Base-by-base conservation (phyloP, 2,888 invertebrate genomes). In the Molorchus minor region DNA sequence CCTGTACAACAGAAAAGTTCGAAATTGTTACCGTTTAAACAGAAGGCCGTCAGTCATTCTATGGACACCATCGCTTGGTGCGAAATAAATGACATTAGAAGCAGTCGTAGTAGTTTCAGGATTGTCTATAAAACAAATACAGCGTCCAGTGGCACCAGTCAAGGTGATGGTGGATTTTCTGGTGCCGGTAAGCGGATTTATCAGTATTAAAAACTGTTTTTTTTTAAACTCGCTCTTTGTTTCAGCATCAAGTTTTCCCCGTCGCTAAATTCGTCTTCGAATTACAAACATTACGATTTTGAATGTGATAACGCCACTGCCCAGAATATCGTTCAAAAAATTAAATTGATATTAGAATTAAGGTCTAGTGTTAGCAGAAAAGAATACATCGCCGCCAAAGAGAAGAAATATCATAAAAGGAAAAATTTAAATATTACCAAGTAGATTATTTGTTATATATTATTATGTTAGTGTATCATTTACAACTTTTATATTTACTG, bases 51-150 rank as follows among this genome's bases (percentile, higher is more conserved):
- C 49, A 89, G 91, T 61, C 92, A 93, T 80, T 90, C 90, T 67
- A 94, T 95, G 76, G 95, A 96, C 77, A 86, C 87, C 16, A 88
- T 96, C 57, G 96, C 93, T 0, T 91, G 90, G 83, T 96, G 96
- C 78, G 94, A 94, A 77, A 82, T 93, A 61, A 82, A 88, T 12
- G 94, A 94, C 73, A 85, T 86, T n/a, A 90, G 89, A 75, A 87
- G 88, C 16, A 86, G 85, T 41, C 90, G 89, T 75, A 87, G 90
- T 2, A 85, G 86, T 46, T 91, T 96, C 74, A 85, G 92, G 54
- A 83, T 95, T 72, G 87, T 90, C 40, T 92, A 87, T 79, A 54
- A 55, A 29, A 10, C 57, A 1, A 57, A 43, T 38, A 53, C 16
- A 16, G 52, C 43, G 10, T 45, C 36, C 12, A 55, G 41, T 44